Evolutionary conservation across 1,140 invertebrate genomes (phyloP).

Genomic region (Trissolcus basalis): DNA sequence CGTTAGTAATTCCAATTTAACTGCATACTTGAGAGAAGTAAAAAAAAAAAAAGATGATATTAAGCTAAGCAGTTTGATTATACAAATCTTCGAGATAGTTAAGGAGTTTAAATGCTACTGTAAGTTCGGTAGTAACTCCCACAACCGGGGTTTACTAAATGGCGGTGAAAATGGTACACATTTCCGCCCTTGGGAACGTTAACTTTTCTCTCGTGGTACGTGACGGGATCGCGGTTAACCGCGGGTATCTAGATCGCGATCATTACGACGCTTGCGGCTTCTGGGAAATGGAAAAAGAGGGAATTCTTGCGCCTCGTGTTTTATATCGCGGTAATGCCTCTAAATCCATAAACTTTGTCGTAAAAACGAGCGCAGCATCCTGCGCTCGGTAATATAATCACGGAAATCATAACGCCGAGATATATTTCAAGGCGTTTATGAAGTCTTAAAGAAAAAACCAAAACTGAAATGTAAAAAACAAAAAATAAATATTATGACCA

Average conservation of each 20-base stretch:
- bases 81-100: too few species aligned
- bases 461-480: too few species aligned
- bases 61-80: too few species aligned
- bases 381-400: not conserved
- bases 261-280: slow-evolving; percentile 61
- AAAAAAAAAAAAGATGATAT: too few species aligned
- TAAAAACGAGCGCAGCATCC: slow-evolving; percentile 35
- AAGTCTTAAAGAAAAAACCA: not conserved
- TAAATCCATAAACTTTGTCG: slow-evolving; percentile 55
- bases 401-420: not conserved
- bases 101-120: too few species aligned
- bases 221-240: slow-evolving; percentile 63
- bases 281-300: slow-evolving; percentile 60
- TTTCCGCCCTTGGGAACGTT: slow-evolving; percentile 53
- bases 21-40: too few species aligned
- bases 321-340: slow-evolving; percentile 56
- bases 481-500: not conserved
- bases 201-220: slow-evolving; percentile 55
- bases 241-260: slow-evolving; percentile 61
- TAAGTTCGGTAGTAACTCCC: too few species aligned
- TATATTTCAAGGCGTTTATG: too few species aligned
- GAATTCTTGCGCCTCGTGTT: slow-evolving; percentile 49
- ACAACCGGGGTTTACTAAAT: slow-evolving; percentile 1
- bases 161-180: slow-evolving; percentile 29
- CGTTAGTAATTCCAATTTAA: too few species aligned